Base-by-base conservation (phyloP, 2,888 invertebrate genomes). In the Coenonympha arcania region DNA sequence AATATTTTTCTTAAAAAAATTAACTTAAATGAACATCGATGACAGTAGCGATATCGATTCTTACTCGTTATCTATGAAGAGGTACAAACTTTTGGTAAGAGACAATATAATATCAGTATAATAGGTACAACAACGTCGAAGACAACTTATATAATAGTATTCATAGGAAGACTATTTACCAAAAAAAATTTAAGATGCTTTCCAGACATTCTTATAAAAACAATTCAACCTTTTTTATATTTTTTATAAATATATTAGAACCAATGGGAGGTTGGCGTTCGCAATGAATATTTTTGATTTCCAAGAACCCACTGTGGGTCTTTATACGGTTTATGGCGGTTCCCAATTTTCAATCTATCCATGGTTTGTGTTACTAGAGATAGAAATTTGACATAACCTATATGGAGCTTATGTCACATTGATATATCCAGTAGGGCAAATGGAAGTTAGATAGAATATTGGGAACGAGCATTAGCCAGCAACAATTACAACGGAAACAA, bases 131-230 rank as follows among this genome's bases (percentile, higher is more conserved):
- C 31, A 45, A 3, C n/a, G 33, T 22, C 15, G n/a, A 15, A 13
- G 22, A 36, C 16, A 20, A 16, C 30, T 13, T 22, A 37, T 39
- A 39, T 11, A 11, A 28, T 22, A 39, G 22, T 15, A 22, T 37
- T 30, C 16, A 41, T 55, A 53, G 55, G 55, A 55, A 55, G 55
- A 55, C 53, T 50, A 50, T 50, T 45, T 19, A 50, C 36, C 37
- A 52, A 55, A 28, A 16, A 48, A 40, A 36, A 19, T 46, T 34
- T 51, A 44, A 37, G 36, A 37, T 18, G 9, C 19, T 37, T 37
- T 44, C 34, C 44, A 34, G 6, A 16, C 18, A 13, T 34, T 11
- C 18, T 30, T 31, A 19, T 31, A 18, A 33, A n/a, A 33, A 24
- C 33, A 43, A 22, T 33, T 20, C 11, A 16, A 24, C 9, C 46